Conservation (phyloP, 2,797 vertebrate genomes). For the Chelmon rostratus region DNA sequence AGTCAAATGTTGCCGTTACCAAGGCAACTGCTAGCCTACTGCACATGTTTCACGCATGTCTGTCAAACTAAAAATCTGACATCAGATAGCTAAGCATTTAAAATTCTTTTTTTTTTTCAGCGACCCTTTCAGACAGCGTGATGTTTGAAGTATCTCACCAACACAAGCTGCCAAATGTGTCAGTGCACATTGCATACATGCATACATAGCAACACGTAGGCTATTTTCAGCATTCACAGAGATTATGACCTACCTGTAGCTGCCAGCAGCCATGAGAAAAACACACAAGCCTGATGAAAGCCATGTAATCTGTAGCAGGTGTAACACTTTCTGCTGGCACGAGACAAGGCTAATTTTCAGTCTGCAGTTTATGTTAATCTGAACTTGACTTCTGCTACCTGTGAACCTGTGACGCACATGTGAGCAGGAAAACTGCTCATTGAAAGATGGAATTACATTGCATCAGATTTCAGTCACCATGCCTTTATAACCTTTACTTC, state of each 20-base stretch:
- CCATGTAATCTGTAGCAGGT: neutral
- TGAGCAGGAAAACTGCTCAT: neutral
- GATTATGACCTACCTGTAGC: neutral
- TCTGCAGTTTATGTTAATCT: neutral
- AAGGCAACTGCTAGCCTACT: too few species aligned
- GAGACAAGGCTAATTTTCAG: slow-evolving; percentile 1
- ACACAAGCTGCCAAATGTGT: neutral
- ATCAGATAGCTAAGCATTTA: too few species aligned
- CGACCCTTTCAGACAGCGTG: neutral
- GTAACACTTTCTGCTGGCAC: neutral
- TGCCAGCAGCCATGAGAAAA: slow-evolving; percentile 9
- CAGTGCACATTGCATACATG: neutral
- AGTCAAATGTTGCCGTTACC: too few species aligned
- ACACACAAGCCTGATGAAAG: slow-evolving; percentile 5
- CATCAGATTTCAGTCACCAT: slow-evolving; percentile 18
- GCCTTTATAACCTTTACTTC: slow-evolving; percentile 32
- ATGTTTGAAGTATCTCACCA: neutral
- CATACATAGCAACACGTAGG: neutral
- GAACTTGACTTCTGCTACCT: neutral
- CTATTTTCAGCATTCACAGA: neutral
- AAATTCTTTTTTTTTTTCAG: too few species aligned
- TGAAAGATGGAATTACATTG: neutral
- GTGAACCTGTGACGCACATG: neutral
- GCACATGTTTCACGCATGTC: too few species aligned
- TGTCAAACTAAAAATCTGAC: too few species aligned